These are phyloP conservation scores for Caenorhabditis imperialis DNA, from an alignment of 2,888 invertebrate genomes.

Conservation along the genomic window DNA sequence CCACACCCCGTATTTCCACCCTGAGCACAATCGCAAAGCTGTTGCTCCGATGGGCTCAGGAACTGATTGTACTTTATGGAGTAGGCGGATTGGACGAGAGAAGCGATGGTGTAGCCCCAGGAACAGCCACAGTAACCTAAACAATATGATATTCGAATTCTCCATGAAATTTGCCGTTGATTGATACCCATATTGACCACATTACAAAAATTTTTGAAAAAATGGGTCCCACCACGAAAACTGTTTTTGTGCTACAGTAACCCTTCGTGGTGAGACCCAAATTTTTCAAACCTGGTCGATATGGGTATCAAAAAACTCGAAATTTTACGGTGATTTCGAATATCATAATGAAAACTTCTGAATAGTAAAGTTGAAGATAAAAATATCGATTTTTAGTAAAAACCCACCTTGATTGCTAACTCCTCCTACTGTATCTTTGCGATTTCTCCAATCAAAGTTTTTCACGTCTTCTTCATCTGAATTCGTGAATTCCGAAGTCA, in stretches of 20 bases:
- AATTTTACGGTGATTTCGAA: not conserved
- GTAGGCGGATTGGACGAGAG: constrained; percentile 20
- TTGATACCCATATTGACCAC: too few relatives aligned
- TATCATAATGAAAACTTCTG: too few relatives aligned
- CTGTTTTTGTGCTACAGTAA: too few relatives aligned
- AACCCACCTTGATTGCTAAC: constrained; percentile 28
- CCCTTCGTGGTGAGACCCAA: too few relatives aligned
- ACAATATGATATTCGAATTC: too few relatives aligned
- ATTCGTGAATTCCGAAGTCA: not conserved
- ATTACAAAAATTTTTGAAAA: too few relatives aligned
- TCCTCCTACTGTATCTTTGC: constrained; percentile 5
- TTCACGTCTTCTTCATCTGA: not conserved
- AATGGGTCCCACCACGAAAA: too few relatives aligned
- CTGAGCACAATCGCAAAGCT: constrained; percentile 36
- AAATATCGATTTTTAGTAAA: not conserved
- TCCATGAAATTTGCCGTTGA: too few relatives aligned
- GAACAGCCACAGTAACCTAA: constrained; percentile 37
- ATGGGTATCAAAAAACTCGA: not conserved
- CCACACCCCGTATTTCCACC: constrained; percentile 23
- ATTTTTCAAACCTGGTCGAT: too few relatives aligned
- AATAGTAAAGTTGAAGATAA: too few relatives aligned
- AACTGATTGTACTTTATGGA: constrained; percentile 7
- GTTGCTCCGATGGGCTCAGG: constrained; percentile 22
- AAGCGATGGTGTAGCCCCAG: constrained; percentile 25
- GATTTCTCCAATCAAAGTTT: constrained; percentile 23